Evolutionary conservation across 2,113 vertebrate species (phyloP), one percentile per base, ranked within the genome.

Genomic region (Ivindomyrus marchei): DNA sequence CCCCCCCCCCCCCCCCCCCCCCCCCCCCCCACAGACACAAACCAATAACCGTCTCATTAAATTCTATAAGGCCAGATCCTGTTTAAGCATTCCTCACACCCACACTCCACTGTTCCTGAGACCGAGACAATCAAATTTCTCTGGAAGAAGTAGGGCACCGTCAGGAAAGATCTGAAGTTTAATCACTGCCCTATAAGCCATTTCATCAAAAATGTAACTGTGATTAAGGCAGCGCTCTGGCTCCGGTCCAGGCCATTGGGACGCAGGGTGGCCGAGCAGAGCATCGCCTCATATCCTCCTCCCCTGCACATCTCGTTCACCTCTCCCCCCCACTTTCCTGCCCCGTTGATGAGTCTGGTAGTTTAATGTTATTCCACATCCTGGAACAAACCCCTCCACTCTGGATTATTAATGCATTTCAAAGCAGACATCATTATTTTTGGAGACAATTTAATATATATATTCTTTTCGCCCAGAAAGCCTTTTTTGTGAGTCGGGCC

Each of bases 401-500:
- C 95, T 96, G 97, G 96, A 97, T 98, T 97, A 97, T 97, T 97
- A 97, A 98, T 97, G 97, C 96, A 97, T 96, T 95, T 95, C 92
- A 94, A 94, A 94, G 94, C 96, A 97, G 96, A 95, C 96, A 97
- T 97, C 96, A 97, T 98, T 97, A 97, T 97, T 96, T 97, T 97
- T 96, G 96, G 95, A 97, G 96, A 96, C 95, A 93, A 95, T 96
- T 98, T 97, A 97, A 97, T 97, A 13, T 88, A 13, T 87, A 31
- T 66, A 66, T 66, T 66, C 53, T 62, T 62, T 88, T 88, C 10
- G 96, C 96, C 96, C 95, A 97, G 95, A 97, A 94, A 91, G 95
- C 96, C 96, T 97, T 98, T 97, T 96, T 97, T 97, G 95, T 95
- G 95, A 95, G 95, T 97, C 96, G n/a, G n/a, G n/a, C n/a, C n/a